phyloP scores from a whole-genome alignment of 2,888 invertebrate species.

The Tetranychus piercei region DNA sequence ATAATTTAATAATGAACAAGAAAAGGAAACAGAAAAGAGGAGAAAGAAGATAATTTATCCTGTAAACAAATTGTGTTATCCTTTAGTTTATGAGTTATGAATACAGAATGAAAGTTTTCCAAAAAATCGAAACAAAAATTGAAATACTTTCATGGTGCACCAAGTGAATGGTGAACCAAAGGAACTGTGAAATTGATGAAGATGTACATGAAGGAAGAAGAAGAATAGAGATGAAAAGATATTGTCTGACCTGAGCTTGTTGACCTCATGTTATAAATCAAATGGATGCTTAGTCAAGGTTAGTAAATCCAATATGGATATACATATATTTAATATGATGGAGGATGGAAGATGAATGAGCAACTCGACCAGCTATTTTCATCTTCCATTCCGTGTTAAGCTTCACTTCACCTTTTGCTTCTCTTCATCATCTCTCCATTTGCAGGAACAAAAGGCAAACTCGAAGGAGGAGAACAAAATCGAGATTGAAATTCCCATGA shows the following conservation, averaged over 20 bases:
- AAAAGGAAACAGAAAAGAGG: not conserved
- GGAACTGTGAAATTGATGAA: not conserved
- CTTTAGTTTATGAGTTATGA: not conserved
- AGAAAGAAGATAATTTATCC: not conserved
- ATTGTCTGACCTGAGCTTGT: not conserved
- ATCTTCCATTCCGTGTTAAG: too few species aligned
- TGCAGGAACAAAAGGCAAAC: not conserved
- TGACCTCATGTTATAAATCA: not conserved
- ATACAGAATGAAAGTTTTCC: not conserved
- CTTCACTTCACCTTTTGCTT: not conserved
- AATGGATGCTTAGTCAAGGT: constrained; percentile 1
- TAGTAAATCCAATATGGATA: not conserved
- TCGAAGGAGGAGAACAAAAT: not conserved
- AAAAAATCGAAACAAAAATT: not conserved
- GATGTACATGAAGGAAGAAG: not conserved
- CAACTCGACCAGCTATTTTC: not conserved
- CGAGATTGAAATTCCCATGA: not conserved
- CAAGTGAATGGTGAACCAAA: not conserved
- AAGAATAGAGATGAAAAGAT: not conserved
- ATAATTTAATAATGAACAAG: not conserved
- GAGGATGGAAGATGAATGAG: not conserved
- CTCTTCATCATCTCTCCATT: not conserved
- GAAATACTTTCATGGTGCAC: not conserved
- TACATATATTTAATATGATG: not conserved
- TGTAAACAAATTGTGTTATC: not conserved